A percentile compares a stretch with the other conserved stretches of the same genome.
These are phyloP conservation scores for Maconellicoccus hirsutus DNA, from an alignment of 1,140 invertebrate species.

Conservation along the genomic window DNA sequence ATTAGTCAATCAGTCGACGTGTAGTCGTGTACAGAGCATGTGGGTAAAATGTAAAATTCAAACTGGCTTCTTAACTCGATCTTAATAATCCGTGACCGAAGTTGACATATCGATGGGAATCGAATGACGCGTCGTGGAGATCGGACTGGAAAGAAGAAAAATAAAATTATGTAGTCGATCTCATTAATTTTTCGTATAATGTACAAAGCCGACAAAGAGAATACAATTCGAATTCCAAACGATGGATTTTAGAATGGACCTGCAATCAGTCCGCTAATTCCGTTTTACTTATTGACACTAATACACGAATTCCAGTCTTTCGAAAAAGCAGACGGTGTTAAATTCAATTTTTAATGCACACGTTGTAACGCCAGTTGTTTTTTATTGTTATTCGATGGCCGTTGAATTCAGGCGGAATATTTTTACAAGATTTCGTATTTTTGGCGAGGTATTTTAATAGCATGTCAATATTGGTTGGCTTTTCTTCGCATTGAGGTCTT, in stretches of 20 bases:
- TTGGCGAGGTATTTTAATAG: too few relatives aligned
- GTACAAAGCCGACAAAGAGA: background rate
- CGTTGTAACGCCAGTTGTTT: background rate
- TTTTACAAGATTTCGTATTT: too few relatives aligned
- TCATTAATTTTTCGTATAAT: background rate
- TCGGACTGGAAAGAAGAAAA: background rate
- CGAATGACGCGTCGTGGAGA: background rate
- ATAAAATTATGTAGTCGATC: slow-evolving; percentile 3
- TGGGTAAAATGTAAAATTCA: background rate
- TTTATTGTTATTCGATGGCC: background rate
- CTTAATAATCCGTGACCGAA: background rate
- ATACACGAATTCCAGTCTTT: slow-evolving; percentile 1
- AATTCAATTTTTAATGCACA: slow-evolving; percentile 10
- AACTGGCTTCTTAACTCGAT: background rate
- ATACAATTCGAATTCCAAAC: slow-evolving; percentile 3
- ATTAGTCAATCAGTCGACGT: too few relatives aligned
- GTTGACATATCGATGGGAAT: background rate
- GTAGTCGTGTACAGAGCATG: too few relatives aligned
- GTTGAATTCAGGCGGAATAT: too few relatives aligned
- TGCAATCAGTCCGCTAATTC: slow-evolving; percentile 16
- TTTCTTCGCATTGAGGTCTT: too few relatives aligned
- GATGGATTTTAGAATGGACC: background rate
- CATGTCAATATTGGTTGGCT: too few relatives aligned
- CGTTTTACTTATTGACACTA: slow-evolving; percentile 18
- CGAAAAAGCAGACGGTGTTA: slow-evolving; percentile 10